Base-by-base conservation (phyloP, 1,140 invertebrate species). In the Idris sp. region DNA sequence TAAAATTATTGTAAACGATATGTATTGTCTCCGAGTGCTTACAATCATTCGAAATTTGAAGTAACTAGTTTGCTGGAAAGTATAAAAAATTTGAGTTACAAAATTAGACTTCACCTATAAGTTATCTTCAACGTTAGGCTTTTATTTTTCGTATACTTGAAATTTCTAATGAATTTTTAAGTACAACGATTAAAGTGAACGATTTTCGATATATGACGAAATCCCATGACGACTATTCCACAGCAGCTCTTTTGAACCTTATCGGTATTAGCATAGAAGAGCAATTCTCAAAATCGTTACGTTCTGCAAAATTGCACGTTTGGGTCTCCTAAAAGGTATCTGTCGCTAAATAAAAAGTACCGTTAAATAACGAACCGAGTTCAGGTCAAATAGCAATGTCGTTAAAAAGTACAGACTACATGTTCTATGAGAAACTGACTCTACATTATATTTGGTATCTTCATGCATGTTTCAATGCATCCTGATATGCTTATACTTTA, bases 241-340 rank as follows among this genome's bases (percentile, higher is more conserved):
- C 76, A 38, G 54, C 74, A 56, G 72, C 78, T 80, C 77, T 78
- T 78, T 77, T 77, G 71, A 75, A 81, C 80, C 80, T 84, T 83
- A 85, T 85, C 81, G 83, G 82, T 85, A 85, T 86, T 86, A 84
- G 84, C 84, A 86, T 86, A 84, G 82, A 84, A 84, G 79, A 82
- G 78, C 83, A 85, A 81, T 86, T 86, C 83, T 81, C 83, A 83
- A 86, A 86, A 86, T 85, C 84, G 83, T 85, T 85, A 84, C 74
- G 76, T 73, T 64, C 67, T 75, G 51, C 75, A 67, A 78, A 83
- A 86, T 74, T 81, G 80, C 76, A 82, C 84, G 74, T 83, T 71
- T 76, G 84, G 84, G 84, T 79, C 41, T 77, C 75, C 76, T 85
- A 84, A 81, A 80, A 79, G 72, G 64, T 83, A 83, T 83, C 79